Evolutionary conservation across 35 echinoderm and acorn worm species (phyloP), one percentile per base, ranked within the genome.

Genomic region (Holothuria glaberrima): DNA sequence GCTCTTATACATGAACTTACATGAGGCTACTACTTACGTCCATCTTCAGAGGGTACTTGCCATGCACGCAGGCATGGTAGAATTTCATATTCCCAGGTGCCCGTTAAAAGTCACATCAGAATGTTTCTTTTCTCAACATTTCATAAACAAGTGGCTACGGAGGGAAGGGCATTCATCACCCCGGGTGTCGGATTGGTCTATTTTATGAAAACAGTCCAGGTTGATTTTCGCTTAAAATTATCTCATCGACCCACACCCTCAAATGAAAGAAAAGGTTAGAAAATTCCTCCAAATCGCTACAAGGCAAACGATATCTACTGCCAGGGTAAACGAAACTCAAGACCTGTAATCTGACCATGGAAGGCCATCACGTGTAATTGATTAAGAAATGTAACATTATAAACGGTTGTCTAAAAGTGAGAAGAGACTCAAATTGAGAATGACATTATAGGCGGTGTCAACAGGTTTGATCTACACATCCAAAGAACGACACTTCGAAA

Each of bases 301-400:
- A 9, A 76, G 72, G 72, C 72, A 76, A 45, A 76, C 34, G 36
- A n/a, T 76, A 22, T 21, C 33, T 31, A 25, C 30, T 30, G 72
- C 10, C 72, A 76, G 46, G 34, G 72, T 76, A 76, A 76, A 36
- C 35, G 72, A 45, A 76, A 76, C 72, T 25, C 72, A 21, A 76
- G 18, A 35, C 72, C 46, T 45, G 36, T 25, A 44, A 76, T 44
- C 36, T 45, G n/a, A 22, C 32, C 22, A 29, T 76, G 31, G 33
- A 76, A 76, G 72, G 72, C 35, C 72, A 18, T 36, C 72, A 76
- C 46, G 72, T 76, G 72, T 76, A 76, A 76, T 76, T 76, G 72
- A 76, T 76, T 45, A 76, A 76, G 72, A 76, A 76, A 17, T 76
- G 72, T 76, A 76, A 76, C 72, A 76, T 76, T 76, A 45, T 44